Evolutionary conservation across 2,888 invertebrate genomes (phyloP).

Genomic region (Hemicrepidius hirtus): DNA sequence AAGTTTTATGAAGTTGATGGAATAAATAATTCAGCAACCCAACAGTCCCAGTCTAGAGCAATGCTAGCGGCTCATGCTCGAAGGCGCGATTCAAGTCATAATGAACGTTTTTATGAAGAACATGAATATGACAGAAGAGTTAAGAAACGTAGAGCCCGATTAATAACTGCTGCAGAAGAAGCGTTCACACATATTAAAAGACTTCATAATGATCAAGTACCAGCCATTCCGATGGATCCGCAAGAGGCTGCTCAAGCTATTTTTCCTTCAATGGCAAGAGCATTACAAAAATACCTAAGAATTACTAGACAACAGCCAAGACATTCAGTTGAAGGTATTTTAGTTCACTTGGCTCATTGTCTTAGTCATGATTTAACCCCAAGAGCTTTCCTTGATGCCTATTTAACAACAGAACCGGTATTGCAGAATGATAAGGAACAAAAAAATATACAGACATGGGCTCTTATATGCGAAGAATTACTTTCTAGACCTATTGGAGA

Average conservation of each 20-base stretch:
- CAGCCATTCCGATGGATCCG: slow-evolving; percentile 92
- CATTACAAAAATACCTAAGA: slow-evolving; percentile 96
- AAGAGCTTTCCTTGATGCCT: slow-evolving; percentile 95
- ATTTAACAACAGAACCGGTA: slow-evolving; percentile 89
- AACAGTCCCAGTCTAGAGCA: slow-evolving; percentile 82
- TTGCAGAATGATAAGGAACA: slow-evolving; percentile 89
- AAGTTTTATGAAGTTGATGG: slow-evolving; percentile 98
- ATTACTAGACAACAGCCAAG: slow-evolving; percentile 97
- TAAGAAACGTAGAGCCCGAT: slow-evolving; percentile 90
- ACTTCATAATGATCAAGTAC: slow-evolving; percentile 81
- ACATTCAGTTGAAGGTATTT: slow-evolving; percentile 94
- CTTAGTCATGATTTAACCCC: slow-evolving; percentile 96
- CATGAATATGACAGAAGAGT: slow-evolving; percentile 96
- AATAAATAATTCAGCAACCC: slow-evolving; percentile 78
- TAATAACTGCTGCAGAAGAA: slow-evolving; percentile 96
- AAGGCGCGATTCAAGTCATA: slow-evolving; percentile 93
- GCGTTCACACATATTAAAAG: slow-evolving; percentile 98
- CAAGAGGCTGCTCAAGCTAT: slow-evolving; percentile 98
- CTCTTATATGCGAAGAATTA: slow-evolving; percentile 93
- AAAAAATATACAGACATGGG: slow-evolving; percentile 94
- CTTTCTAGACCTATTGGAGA: slow-evolving; percentile 90
- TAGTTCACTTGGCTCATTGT: slow-evolving; percentile 93
- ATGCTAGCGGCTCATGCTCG: slow-evolving; percentile 86
- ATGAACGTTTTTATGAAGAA: slow-evolving; percentile 98
- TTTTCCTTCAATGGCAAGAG: slow-evolving; percentile 96